phyloP scores from a whole-genome alignment of 1,140 invertebrate species.

The Zaprionus nigranus region DNA sequence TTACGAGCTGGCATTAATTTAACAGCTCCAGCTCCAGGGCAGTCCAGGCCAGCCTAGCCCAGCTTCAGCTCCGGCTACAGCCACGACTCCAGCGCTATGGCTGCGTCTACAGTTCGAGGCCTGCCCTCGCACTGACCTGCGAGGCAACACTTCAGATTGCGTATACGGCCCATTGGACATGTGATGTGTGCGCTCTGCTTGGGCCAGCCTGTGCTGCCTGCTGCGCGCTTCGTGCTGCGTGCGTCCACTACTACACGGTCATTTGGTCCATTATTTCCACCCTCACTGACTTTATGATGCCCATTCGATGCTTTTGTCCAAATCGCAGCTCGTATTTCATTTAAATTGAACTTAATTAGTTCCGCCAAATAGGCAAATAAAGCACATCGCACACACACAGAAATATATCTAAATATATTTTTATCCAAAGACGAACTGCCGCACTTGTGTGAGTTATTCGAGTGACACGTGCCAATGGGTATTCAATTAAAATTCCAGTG shows the following conservation, averaged over 20 bases:
- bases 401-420: neutral
- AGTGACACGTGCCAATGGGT: constrained; percentile 39
- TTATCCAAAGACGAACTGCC: neutral
- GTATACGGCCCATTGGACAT: constrained; percentile 75
- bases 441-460: constrained; percentile 20
- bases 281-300: constrained; percentile 77
- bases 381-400: constrained; percentile 14
- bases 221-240: neutral
- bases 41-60: neutral
- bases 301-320: constrained; percentile 65
- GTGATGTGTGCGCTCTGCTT: constrained; percentile 31
- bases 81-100: neutral
- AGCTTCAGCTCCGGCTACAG: constrained; percentile 1
- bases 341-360: constrained; percentile 83
- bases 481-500: constrained; percentile 60
- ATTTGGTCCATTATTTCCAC: constrained; percentile 61
- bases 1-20: constrained; percentile 82
- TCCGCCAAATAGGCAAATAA: constrained; percentile 64
- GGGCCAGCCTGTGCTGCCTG: neutral
- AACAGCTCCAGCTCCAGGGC: constrained; percentile 61
- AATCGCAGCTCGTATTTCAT: constrained; percentile 80
- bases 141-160: constrained; percentile 64
- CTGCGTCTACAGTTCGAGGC: neutral
- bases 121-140: constrained; percentile 24
- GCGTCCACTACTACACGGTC: constrained; percentile 2